Evolutionary conservation across 2,113 vertebrate genomes (phyloP).

Genomic region (Pterocles gutturalis): DNA sequence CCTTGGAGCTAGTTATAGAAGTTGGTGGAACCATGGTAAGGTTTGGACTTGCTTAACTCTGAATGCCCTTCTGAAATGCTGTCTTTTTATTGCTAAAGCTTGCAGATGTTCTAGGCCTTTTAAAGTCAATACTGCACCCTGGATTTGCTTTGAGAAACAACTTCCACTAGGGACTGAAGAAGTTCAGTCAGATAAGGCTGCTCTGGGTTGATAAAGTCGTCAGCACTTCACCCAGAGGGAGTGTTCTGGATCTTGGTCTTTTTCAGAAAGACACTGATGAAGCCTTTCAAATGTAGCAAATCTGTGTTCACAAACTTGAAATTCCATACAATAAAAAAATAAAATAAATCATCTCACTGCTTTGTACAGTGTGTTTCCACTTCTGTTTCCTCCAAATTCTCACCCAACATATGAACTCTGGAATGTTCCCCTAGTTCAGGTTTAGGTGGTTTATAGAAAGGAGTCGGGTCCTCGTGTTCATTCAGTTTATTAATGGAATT

Average conservation of each 20-base stretch:
- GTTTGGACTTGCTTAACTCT: background rate
- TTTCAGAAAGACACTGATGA: background rate
- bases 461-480: background rate
- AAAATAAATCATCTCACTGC: background rate
- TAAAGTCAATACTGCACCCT: background rate
- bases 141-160: background rate
- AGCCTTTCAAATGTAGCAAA: background rate
- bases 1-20: background rate
- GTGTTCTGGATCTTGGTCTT: background rate
- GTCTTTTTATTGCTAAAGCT: background rate
- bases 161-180: background rate
- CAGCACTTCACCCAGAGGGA: background rate
- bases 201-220: background rate
- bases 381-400: background rate
- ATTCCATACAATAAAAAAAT: background rate
- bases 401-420: background rate
- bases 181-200: background rate
- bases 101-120: background rate
- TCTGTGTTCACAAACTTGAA: background rate
- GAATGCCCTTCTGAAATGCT: background rate
- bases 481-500: slow-evolving; percentile 9
- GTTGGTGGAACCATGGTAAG: background rate
- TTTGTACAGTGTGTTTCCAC: background rate
- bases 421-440: background rate
- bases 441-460: background rate